Evolutionary conservation across 2,888 invertebrate genomes (phyloP), one percentile per base, ranked within the genome.

Genomic region (Temnothorax rugatulus): DNA sequence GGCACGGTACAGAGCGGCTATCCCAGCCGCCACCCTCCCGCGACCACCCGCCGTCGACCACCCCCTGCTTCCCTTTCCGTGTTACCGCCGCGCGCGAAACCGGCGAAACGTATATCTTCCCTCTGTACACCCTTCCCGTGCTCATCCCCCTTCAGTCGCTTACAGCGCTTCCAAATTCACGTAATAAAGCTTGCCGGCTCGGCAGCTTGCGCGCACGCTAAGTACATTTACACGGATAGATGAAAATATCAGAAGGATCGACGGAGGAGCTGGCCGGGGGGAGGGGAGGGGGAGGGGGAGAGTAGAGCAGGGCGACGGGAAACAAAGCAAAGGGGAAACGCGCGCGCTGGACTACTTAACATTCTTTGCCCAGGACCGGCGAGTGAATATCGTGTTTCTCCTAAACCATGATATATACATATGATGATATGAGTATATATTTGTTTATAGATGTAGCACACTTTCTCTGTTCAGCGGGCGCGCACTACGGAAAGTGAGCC

Each of bases 221-320:
- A 87, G 89, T 88, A 88, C 92, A 91, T 92, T 91, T 91, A 91
- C 89, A 89, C 87, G 89, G 91, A 90, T 89, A 91, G 90, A 92
- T 90, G 91, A 92, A 92, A 92, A 91, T 91, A 91, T 89, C 88
- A 87, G 88, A 81, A 81, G 71, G 79, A 81, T 81, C 79, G 85
- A 82, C 86, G 88, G 86, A 89, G 87, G 83, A 89, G 34, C 82
- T 76, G 86, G 81, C 83, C 81, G 83, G 82, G 64, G 47, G 4
- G 76, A 64, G 29, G 47, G 79, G 38, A n/a, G 25, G 25, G 25
- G 25, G 1, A 4, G 29, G 29, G 0, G 29, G 29, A 4, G 29
- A 4, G 11, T 1, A 15, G 13, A 15, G n/a, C 52, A 71, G 63
- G 29, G 50, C 54, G 64, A 54, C 38, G 29, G 61, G 54, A 29